Base-by-base conservation (phyloP, 2,113 vertebrate species). In the Nipponia nippon region DNA sequence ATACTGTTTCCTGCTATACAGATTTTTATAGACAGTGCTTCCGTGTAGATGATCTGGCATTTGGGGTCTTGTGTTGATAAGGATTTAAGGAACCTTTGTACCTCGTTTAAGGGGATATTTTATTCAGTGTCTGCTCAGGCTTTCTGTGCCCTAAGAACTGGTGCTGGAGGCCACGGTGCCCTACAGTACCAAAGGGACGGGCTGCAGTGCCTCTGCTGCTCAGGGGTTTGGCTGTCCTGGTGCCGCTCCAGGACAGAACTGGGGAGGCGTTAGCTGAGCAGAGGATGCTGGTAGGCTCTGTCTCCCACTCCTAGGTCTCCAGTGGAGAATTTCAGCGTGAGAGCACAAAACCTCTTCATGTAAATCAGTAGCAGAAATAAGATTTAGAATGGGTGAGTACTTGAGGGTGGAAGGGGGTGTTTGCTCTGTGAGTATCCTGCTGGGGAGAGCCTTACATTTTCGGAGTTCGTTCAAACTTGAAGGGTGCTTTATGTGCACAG, bases 31-130 rank as follows among this genome's bases (percentile, higher is more conserved):
- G 76, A 4, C 17, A 1, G 26, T 59, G 55, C 49, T 59, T 22
- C 36, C 21, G 0, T 3, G 11, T 6, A 5, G 56, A 1, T 22
- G n/a, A 47, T 52, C 22, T 12, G 65, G 12, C 8, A 7, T 53
- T 53, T 44, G 40, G 46, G n/a, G 25, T 32, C 44, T 36, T n/a
- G 53, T 49, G 42, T 26, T 55, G n/a, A 4, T n/a, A 29, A 58
- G 53, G 22, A 17, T 42, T 46, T 23, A 16, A 44, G 55, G 59
- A 50, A 66, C 3, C 11, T 38, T 59, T 30, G 10, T 56, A 5
- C 30, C 26, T 53, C 1, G 1, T 27, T 73, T 17, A 10, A 47
- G 73, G 65, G 20, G 21, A 1, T 40, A 70, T 69, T 82, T 76
- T 56, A 32, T 22, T 53, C 44, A 2, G 17, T 4, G 6, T 13